These are phyloP conservation scores for Heterotilapia buettikoferi DNA, from an alignment of 2,113 vertebrate genomes.

Conservation along the genomic window DNA sequence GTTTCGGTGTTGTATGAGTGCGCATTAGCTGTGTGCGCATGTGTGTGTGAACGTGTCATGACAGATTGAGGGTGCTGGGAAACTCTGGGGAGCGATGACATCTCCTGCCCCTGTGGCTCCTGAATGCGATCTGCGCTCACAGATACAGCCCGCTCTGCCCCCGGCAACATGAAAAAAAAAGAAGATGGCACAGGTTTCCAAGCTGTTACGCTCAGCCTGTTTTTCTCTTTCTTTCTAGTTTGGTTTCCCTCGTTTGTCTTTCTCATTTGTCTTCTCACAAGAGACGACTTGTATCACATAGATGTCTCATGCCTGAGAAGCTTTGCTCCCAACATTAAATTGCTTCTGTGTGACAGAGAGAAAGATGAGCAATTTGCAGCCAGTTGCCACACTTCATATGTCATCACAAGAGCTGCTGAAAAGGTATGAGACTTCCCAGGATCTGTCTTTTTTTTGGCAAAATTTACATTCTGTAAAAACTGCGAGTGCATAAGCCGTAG, in stretches of 20 bases:
- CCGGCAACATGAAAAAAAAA: not conserved
- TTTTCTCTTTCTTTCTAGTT: not conserved
- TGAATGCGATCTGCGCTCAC: not conserved
- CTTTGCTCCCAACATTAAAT: conserved; percentile 26
- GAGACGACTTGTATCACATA: not conserved
- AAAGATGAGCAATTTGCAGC: conserved; percentile 30
- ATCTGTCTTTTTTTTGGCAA: not conserved
- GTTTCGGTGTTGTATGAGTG: not conserved
- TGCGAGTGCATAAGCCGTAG: not conserved
- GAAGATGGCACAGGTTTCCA: not conserved
- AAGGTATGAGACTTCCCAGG: not conserved
- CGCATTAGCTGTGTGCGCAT: not conserved
- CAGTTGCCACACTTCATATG: conserved; percentile 24
- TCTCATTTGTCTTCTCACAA: conserved; percentile 26
- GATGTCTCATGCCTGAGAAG: conserved; percentile 27
- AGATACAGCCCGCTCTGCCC: not conserved
- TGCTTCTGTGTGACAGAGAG: conserved; percentile 38
- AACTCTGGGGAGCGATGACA: conserved; percentile 1
- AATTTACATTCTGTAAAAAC: not conserved
- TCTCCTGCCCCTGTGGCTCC: conserved; percentile 15
- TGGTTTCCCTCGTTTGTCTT: conserved; percentile 16
- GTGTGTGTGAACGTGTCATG: not conserved
- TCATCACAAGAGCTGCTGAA: conserved; percentile 10
- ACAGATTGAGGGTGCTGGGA: conserved; percentile 52
- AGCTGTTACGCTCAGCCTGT: not conserved